Evolutionary conservation across 2,113 vertebrate species (phyloP).

Genomic region (Balaeniceps rex): DNA sequence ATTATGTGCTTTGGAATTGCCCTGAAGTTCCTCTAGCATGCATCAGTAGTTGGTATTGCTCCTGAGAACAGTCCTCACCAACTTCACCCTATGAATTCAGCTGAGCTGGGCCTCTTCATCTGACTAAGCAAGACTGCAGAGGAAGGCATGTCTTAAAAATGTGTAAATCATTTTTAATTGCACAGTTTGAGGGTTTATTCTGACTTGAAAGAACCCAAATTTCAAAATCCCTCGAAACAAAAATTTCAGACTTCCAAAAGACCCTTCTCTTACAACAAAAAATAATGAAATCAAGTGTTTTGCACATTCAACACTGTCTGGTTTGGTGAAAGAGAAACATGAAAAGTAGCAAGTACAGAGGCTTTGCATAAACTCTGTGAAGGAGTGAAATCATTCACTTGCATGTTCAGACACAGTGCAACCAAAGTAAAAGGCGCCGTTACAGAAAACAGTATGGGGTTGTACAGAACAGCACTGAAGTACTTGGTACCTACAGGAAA

Average conservation of each 20-base stretch:
- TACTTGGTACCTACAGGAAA: neutral
- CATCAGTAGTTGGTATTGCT: neutral
- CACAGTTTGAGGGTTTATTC: neutral
- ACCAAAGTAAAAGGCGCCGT: neutral
- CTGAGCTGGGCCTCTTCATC: neutral
- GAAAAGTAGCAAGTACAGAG: neutral
- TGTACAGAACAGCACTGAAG: neutral
- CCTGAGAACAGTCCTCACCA: neutral
- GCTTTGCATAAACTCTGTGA: neutral
- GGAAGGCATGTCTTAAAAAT: neutral
- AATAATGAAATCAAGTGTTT: neutral
- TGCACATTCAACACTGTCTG: neutral
- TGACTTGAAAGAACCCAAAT: neutral
- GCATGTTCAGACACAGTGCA: slow-evolving; percentile 28
- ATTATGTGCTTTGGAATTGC: neutral
- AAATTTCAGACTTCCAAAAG: neutral
- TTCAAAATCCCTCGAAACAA: neutral
- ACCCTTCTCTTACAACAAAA: neutral
- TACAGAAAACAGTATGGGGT: neutral
- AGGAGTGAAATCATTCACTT: neutral
- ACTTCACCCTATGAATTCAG: neutral
- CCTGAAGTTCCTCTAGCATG: neutral
- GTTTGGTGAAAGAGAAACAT: neutral
- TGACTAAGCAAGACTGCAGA: neutral
- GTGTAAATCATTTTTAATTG: neutral